A percentile compares a stretch with the other conserved stretches of the same genome.
phyloP scores from a whole-genome alignment of 1,140 invertebrate genomes.

The Hypsibius dujardini region DNA sequence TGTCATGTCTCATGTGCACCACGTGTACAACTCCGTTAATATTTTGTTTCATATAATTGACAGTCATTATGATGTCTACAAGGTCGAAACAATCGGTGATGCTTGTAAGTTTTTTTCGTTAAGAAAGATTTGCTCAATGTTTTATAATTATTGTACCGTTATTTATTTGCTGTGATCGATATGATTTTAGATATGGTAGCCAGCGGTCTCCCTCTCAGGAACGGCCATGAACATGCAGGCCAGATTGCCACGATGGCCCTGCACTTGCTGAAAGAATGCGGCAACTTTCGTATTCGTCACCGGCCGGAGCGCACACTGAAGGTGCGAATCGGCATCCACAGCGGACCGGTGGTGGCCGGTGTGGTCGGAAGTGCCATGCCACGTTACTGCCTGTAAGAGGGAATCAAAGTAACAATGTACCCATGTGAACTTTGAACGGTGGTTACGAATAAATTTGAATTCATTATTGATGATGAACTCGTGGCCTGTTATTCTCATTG shows the following conservation, averaged over 20 bases:
- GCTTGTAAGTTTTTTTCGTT: conserved; percentile 29
- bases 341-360: conserved; percentile 35
- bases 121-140: no score
- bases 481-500: conserved; percentile 4
- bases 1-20: background rate
- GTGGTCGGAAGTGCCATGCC: conserved; percentile 79
- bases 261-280: conserved; percentile 19
- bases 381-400: conserved; percentile 52
- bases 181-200: conserved; percentile 30
- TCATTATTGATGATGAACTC: background rate
- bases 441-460: background rate
- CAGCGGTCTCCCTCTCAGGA: conserved; percentile 21
- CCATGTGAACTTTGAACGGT: background rate
- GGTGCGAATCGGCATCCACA: conserved; percentile 33
- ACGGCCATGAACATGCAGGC: conserved; percentile 12
- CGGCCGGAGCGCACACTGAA: conserved; percentile 23
- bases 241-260: conserved; percentile 19
- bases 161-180: no score
- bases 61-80: conserved; percentile 62
- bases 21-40: background rate
- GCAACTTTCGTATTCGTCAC: conserved; percentile 10
- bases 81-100: conserved; percentile 47
- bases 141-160: no score
- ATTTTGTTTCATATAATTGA: background rate
- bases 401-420: conserved; percentile 18